Conservation (phyloP, 2,888 invertebrate species). For the Phyllotreta cruciferae region DNA sequence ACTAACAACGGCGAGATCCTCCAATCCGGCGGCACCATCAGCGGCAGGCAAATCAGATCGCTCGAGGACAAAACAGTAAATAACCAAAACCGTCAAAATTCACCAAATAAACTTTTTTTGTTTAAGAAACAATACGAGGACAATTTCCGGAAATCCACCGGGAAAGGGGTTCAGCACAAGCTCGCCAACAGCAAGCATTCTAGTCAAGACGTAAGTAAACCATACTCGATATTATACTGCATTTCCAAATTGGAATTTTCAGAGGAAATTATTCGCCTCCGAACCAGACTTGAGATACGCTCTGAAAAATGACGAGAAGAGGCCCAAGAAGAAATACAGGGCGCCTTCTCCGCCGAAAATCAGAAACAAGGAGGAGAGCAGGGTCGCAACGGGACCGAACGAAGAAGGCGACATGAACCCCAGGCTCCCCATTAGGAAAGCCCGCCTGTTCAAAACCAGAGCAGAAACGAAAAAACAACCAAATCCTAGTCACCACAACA, state of each 20-base stretch:
- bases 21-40: constrained; percentile 83
- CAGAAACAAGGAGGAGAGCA: not conserved
- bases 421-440: constrained; percentile 61
- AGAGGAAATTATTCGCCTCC: constrained; percentile 72
- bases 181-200: constrained; percentile 31
- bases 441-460: constrained; percentile 77
- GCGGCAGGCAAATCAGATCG: constrained; percentile 64
- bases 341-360: constrained; percentile 71
- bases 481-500: constrained; percentile 55
- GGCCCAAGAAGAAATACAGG: constrained; percentile 77
- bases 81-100: constrained; percentile 2
- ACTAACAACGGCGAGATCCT: constrained; percentile 86
- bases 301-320: constrained; percentile 53
- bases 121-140: constrained; percentile 33
- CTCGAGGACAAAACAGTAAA: constrained; percentile 18
- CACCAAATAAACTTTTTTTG: not conserved
- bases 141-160: constrained; percentile 43
- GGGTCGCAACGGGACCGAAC: not conserved
- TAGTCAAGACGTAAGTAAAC: constrained; percentile 42
- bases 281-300: constrained; percentile 71
- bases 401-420: constrained; percentile 40
- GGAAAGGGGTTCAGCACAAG: constrained; percentile 40
- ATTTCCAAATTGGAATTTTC: constrained; percentile 29
- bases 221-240: no score
- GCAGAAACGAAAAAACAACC: constrained; percentile 68